Evolutionary conservation across 35 echinoderm and acorn worm genomes (phyloP).

Genomic region (Heliocidaris tuberculata): DNA sequence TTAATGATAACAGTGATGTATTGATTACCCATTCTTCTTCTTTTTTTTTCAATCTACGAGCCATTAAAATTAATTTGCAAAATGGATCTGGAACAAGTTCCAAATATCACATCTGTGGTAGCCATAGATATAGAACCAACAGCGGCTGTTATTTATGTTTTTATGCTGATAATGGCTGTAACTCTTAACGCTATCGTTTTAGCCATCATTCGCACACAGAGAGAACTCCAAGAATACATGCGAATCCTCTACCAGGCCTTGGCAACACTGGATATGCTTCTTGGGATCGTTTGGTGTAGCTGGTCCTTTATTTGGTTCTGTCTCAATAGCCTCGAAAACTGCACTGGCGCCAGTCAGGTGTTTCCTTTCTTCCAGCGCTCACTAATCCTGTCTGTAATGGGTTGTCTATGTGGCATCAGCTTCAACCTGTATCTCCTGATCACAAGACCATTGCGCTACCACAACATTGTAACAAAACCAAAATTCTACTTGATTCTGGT

Average conservation of each 20-base stretch:
- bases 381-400: not conserved
- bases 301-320: not conserved
- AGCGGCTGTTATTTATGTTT: not conserved
- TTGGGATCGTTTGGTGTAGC: not conserved
- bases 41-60: no score
- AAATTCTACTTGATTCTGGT: not conserved
- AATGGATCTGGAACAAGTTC: not conserved
- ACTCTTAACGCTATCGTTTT: not conserved
- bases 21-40: no score
- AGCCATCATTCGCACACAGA: not conserved
- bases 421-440: slow-evolving; percentile 6
- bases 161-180: not conserved
- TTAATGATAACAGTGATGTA: no score
- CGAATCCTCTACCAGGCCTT: not conserved
- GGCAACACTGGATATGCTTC: not conserved
- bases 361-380: not conserved
- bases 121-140: not conserved
- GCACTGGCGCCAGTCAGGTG: not conserved
- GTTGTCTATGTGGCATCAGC: slow-evolving; percentile 21
- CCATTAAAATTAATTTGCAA: not conserved
- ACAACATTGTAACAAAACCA: not conserved
- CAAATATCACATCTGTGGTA: not conserved
- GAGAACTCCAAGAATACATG: not conserved
- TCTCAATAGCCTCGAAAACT: not conserved
- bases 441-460: not conserved